Conservation (phyloP, 2,888 invertebrate species). For the Callimorpha dominula region DNA sequence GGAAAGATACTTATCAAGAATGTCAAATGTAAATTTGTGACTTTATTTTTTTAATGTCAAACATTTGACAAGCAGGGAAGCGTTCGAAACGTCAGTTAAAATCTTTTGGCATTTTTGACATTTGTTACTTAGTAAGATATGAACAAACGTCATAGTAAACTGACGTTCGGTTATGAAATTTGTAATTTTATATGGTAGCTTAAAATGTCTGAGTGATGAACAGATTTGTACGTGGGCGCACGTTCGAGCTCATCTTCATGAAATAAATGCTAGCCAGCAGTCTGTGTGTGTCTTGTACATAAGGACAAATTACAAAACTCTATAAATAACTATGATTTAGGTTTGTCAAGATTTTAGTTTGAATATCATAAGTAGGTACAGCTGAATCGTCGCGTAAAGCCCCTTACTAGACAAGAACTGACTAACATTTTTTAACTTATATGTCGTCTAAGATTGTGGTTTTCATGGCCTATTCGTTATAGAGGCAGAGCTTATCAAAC, state of each 20-base stretch:
- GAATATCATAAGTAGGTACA: neutral
- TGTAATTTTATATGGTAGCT: neutral
- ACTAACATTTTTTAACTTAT: no score
- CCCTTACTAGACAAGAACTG: no score
- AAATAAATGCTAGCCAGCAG: conserved; percentile 21
- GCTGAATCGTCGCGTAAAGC: neutral
- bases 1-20: no score
- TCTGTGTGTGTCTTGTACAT: neutral
- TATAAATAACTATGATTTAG: conserved; percentile 2
- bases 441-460: no score
- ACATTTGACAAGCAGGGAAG: neutral
- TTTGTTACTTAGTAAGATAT: neutral
- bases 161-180: neutral
- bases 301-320: neutral
- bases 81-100: neutral
- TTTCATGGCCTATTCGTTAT: no score
- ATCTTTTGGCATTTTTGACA: neutral
- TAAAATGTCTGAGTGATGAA: conserved; percentile 12
- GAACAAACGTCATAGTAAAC: neutral
- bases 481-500: no score
- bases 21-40: no score
- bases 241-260: conserved; percentile 35
- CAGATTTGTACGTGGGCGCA: conserved; percentile 41
- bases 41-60: no score
- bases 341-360: neutral